Conservation (phyloP, 2,113 vertebrate genomes). For the Natator depressus region DNA sequence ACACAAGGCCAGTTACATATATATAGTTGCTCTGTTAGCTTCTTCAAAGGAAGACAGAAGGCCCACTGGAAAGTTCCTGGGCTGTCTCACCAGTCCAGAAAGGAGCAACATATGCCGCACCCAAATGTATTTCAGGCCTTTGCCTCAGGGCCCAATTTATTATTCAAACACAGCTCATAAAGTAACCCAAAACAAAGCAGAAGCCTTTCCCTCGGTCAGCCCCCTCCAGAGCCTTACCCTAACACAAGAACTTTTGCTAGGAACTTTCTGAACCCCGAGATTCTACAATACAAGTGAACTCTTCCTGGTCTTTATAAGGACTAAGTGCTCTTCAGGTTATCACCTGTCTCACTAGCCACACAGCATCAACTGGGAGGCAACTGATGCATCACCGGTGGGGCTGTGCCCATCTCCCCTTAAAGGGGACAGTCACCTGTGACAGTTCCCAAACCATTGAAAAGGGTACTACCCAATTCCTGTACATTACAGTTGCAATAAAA, state of each 20-base stretch:
- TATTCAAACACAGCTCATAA: too few species aligned
- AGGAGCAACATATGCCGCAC: too few species aligned
- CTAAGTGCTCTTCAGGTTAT: not conserved
- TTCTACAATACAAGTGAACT: not conserved
- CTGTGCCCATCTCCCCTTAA: not conserved
- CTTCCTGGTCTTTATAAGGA: not conserved
- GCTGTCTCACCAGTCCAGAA: too few species aligned
- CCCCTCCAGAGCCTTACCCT: too few species aligned
- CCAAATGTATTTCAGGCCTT: too few species aligned
- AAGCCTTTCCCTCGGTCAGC: not conserved
- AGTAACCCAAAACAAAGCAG: not conserved
- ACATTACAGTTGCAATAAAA: not conserved
- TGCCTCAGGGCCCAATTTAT: too few species aligned
- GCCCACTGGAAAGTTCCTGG: too few species aligned
- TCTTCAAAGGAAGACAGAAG: too few species aligned
- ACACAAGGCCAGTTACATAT: too few species aligned
- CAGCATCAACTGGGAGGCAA: not conserved
- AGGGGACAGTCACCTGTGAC: not conserved
- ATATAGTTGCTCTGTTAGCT: too few species aligned
- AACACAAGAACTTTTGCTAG: not conserved
- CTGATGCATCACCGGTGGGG: not conserved
- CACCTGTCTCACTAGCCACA: not conserved
- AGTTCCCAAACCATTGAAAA: not conserved
- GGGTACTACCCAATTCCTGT: not conserved
- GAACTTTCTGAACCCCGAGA: not conserved